Percentiles rank a stretch among this genome's conserved stretches.
These are phyloP conservation scores for Anniella stebbinsi DNA, from an alignment of 2,797 vertebrate species.

Conservation along the genomic window DNA sequence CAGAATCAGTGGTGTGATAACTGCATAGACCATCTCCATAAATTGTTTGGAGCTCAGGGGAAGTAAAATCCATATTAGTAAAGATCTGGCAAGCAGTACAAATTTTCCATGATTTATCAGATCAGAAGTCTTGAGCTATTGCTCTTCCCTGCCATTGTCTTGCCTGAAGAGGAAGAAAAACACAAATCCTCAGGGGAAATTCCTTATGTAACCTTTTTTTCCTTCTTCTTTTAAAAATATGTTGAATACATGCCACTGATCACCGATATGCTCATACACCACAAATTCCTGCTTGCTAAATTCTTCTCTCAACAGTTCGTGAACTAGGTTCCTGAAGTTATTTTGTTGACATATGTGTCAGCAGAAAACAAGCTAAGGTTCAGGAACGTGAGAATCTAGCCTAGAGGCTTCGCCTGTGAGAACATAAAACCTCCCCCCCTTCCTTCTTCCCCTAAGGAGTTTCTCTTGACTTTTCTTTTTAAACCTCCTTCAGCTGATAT, in stretches of 20 bases:
- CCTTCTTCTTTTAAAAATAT: not conserved
- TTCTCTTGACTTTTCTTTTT: not conserved
- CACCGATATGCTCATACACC: no score
- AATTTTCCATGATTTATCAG: not conserved
- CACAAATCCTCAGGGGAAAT: not conserved
- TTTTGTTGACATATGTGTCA: not conserved
- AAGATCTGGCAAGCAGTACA: not conserved
- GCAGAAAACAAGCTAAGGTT: not conserved
- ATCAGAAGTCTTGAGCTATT: not conserved
- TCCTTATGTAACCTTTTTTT: not conserved
- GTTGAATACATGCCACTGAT: not conserved
- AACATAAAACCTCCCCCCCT: not conserved
- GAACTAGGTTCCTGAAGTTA: fast-evolving
- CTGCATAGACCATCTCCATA: no score
- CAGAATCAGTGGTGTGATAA: not conserved
- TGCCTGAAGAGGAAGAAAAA: not conserved
- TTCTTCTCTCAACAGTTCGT: not conserved
- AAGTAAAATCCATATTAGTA: not conserved
- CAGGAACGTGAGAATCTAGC: not conserved
- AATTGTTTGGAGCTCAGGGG: not conserved
- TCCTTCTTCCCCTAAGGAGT: not conserved
- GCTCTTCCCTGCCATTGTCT: not conserved
- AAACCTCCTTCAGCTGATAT: not conserved
- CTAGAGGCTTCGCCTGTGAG: not conserved
- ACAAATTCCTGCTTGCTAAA: not conserved